Base-by-base conservation (phyloP, 2,113 vertebrate genomes). In the Chlorodrepanis virens region DNA sequence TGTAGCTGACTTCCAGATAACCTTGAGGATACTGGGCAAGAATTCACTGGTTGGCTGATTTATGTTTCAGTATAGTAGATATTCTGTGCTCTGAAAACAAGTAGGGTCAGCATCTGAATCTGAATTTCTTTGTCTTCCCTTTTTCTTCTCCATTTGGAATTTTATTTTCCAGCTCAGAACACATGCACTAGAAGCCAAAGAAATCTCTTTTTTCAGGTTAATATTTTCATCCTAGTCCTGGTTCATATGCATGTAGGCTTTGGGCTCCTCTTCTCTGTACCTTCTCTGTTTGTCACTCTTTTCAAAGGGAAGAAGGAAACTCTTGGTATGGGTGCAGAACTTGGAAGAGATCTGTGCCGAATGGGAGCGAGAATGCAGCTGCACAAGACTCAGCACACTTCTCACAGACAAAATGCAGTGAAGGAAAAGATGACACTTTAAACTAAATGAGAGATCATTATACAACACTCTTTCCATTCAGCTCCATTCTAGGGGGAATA, bases 371-470 rank as follows among this genome's bases (percentile, higher is more conserved):
- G 90, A 83, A 57, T 29, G 33, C 95, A 92, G 94, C 95, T 93
- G 95, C 94, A 87, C 68, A 92, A 90, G 91, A 84, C 86, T 95
- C 93, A 64, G 96, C 89, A 52, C 59, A 74, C 95, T 92, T 89
- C 76, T 93, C 21, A 29, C 76, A 89, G 76, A 40, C 91, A 89
- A 92, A 93, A 89, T 47, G 83, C 72, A 84, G 81, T 67, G 77
- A 92, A 89, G 86, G 86, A 78, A 92, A 81, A 89, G 76, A 78
- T 67, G 45, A 45, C 86, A 94, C 86, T 95, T 93, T 50, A 84
- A 56, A 72, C 71, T 93, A 96, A 93, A 96, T 93, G 86, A 79
- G 88, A 93, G 57, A 91, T 93, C 86, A 60, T 96, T 96, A 87
- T 63, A 90, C 83, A 87, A 57, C 76, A 20, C 60, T 88, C 42